Evolutionary conservation across 2,113 vertebrate species (phyloP).

Genomic region (Mesembrinibis cayennensis): DNA sequence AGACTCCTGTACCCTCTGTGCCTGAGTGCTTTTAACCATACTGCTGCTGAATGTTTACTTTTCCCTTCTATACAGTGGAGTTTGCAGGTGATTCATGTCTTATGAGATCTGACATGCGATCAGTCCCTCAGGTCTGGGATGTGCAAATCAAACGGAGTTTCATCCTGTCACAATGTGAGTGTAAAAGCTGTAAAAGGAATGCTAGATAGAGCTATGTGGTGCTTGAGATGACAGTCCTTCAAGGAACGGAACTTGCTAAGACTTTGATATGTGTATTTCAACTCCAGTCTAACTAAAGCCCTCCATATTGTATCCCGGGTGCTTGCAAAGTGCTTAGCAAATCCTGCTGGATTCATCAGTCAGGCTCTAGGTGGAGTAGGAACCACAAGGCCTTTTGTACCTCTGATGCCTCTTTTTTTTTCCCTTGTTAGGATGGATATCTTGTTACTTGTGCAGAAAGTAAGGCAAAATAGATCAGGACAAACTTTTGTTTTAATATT

Average conservation of each 20-base stretch:
- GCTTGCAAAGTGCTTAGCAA: background rate
- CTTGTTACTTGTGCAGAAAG: background rate
- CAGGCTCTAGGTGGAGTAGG: background rate
- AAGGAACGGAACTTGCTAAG: background rate
- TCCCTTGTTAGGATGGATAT: background rate
- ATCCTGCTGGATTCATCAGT: background rate
- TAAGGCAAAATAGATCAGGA: background rate
- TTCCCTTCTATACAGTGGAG: background rate
- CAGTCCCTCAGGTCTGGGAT: background rate
- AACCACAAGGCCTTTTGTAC: background rate
- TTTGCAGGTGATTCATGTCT: background rate
- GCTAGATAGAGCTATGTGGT: background rate
- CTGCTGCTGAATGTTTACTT: background rate
- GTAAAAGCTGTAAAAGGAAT: background rate
- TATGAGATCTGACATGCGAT: fast-evolving
- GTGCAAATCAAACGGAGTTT: background rate
- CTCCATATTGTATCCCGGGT: background rate
- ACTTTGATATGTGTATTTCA: background rate
- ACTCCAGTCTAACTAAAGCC: background rate
- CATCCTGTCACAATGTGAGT: background rate
- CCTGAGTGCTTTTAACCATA: background rate
- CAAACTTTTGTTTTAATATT: background rate
- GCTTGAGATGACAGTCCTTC: background rate
- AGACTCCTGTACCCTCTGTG: background rate
- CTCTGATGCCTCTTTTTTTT: background rate